These are phyloP conservation scores for Apodemus sylvaticus DNA, from an alignment of 2,113 vertebrate species.

Conservation along the genomic window DNA sequence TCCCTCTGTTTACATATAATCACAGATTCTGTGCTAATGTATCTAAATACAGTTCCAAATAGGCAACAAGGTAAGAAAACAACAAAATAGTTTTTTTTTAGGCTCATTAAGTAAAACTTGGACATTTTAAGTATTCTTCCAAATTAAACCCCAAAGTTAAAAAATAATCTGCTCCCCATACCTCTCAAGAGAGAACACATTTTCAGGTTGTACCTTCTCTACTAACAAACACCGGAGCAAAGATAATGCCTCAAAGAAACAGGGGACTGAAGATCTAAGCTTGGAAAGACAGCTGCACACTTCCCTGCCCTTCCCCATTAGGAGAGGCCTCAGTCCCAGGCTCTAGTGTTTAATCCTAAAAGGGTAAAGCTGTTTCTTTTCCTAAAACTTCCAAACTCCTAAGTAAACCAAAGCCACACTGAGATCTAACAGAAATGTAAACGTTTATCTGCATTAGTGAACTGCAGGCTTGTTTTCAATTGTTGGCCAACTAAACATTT, in stretches of 20 bases:
- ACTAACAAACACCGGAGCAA: neutral
- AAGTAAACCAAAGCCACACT: slow-evolving; percentile 13
- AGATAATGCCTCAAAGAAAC: neutral
- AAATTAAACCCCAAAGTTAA: neutral
- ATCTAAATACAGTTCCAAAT: neutral
- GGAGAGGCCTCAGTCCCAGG: neutral
- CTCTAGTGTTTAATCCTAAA: neutral
- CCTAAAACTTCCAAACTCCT: neutral
- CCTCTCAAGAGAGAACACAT: neutral
- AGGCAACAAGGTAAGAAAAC: neutral
- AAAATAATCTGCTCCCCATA: neutral
- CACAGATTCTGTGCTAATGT: neutral
- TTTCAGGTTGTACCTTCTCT: neutral
- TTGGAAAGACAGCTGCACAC: neutral
- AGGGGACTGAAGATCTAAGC: accelerated
- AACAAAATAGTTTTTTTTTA: neutral
- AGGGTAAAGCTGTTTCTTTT: neutral
- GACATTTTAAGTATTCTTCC: neutral
- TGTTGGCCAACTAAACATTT: neutral
- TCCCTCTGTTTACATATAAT: neutral
- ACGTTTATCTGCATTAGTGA: slow-evolving; percentile 10
- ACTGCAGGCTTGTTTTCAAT: neutral
- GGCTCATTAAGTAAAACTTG: neutral
- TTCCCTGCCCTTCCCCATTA: neutral
- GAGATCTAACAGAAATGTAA: slow-evolving; percentile 13